These are phyloP conservation scores for Anadara kagoshimensis DNA, from an alignment of 1,140 invertebrate species.

Conservation along the genomic window DNA sequence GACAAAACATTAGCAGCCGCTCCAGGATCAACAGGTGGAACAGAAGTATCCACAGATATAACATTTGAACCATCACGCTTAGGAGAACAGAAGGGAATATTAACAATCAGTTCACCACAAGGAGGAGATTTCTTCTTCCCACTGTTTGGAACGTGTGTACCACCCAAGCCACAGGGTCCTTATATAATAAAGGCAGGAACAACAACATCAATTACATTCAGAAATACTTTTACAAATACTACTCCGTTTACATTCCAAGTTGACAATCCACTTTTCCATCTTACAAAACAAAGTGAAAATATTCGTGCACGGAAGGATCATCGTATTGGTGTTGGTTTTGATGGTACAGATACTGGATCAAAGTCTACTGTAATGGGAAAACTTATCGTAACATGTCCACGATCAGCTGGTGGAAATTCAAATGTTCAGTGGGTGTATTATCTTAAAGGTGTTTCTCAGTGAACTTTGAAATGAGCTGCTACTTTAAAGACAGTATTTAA, in stretches of 20 bases:
- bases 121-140: constrained; percentile 74
- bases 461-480: neutral
- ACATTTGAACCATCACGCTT: constrained; percentile 72
- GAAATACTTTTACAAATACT: constrained; percentile 70
- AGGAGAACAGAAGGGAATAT: constrained; percentile 65
- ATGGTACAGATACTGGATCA: constrained; percentile 67
- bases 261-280: constrained; percentile 72
- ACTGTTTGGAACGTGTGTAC: constrained; percentile 68
- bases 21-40: constrained; percentile 69
- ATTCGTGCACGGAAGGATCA: constrained; percentile 71
- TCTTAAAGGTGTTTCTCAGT: constrained; percentile 67
- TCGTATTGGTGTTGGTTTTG: constrained; percentile 72
- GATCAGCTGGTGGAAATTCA: constrained; percentile 65
- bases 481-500: too few relatives aligned
- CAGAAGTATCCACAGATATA: constrained; percentile 71
- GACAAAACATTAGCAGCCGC: constrained; percentile 72
- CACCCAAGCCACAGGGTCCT: constrained; percentile 74
- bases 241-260: constrained; percentile 73
- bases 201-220: constrained; percentile 69
- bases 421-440: constrained; percentile 74
- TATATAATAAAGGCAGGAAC: constrained; percentile 70
- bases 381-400: constrained; percentile 70
- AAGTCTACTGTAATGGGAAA: constrained; percentile 73
- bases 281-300: constrained; percentile 70
- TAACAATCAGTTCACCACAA: constrained; percentile 65